A percentile compares a stretch with the other conserved stretches of the same genome.
Evolutionary conservation across 2,888 invertebrate genomes (phyloP).

Genomic region (Clepsis dumicolana): DNA sequence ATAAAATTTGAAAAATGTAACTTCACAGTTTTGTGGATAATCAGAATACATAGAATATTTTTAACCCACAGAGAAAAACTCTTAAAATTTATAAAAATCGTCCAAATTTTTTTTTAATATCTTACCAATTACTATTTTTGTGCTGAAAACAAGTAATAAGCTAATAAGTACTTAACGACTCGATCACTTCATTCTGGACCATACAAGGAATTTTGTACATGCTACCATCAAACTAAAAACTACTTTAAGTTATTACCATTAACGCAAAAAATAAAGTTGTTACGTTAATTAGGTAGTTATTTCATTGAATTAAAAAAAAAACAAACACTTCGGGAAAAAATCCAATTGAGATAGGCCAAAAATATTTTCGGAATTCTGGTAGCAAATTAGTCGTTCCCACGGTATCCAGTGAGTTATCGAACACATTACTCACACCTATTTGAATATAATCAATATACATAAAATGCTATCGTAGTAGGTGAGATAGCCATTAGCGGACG

Average conservation of each 20-base stretch:
- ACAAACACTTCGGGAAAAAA: neutral
- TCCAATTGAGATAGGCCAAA: neutral
- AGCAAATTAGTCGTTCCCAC: slow-evolving; percentile 19
- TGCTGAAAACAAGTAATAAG: neutral
- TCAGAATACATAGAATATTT: too few relatives aligned
- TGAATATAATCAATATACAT: slow-evolving; percentile 16
- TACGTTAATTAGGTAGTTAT: neutral
- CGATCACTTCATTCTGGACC: neutral
- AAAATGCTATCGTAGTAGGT: slow-evolving; percentile 27
- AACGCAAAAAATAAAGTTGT: neutral
- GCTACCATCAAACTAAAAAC: neutral
- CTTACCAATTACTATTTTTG: too few relatives aligned
- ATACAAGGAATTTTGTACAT: neutral
- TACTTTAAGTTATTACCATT: neutral
- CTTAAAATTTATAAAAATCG: too few relatives aligned
- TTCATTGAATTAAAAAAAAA: too few relatives aligned
- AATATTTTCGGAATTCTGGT: neutral
- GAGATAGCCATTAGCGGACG: slow-evolving; percentile 4
- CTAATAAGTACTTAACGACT: too few relatives aligned
- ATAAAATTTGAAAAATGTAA: too few relatives aligned
- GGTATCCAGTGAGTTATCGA: slow-evolving; percentile 14
- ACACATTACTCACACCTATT: slow-evolving; percentile 26
- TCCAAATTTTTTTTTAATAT: too few relatives aligned
- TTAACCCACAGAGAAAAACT: too few relatives aligned
- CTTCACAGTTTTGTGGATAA: too few relatives aligned